These are phyloP conservation scores for Toxonevra muliebris DNA, from an alignment of 2,888 invertebrate species.

Conservation along the genomic window DNA sequence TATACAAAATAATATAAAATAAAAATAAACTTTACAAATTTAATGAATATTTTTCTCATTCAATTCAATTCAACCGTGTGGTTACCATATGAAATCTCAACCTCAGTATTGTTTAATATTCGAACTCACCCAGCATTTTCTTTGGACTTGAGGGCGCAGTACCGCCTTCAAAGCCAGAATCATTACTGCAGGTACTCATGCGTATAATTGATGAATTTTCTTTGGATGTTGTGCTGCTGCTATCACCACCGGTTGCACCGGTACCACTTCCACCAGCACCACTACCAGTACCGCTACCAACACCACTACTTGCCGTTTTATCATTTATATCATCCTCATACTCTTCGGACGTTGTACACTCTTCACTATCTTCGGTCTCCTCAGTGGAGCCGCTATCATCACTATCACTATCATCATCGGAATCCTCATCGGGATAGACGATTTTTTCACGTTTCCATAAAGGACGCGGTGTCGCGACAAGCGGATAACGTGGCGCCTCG, in stretches of 20 bases:
- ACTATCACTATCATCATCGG: conserved; percentile 63
- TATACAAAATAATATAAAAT: background rate
- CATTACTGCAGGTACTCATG: conserved; percentile 80
- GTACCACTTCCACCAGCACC: conserved; percentile 25
- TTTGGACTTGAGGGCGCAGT: conserved; percentile 74
- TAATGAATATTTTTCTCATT: background rate
- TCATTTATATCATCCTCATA: conserved; percentile 53
- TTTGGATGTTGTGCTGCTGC: conserved; percentile 44
- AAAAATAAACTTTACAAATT: background rate
- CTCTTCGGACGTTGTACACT: conserved; percentile 57
- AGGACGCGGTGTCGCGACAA: conserved; percentile 72
- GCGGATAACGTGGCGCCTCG: conserved; percentile 68
- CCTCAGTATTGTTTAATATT: background rate
- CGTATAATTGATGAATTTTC: conserved; percentile 64
- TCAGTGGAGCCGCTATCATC: conserved; percentile 53
- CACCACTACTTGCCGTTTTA: conserved; percentile 24
- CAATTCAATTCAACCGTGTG: too few relatives aligned
- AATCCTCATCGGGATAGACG: conserved; percentile 65
- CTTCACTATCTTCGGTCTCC: conserved; percentile 58
- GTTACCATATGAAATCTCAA: too few relatives aligned
- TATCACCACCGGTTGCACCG: conserved; percentile 20
- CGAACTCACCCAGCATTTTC: conserved; percentile 67
- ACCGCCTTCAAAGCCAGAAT: conserved; percentile 82
- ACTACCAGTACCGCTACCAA: conserved; percentile 16
- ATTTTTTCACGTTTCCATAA: conserved; percentile 68